phyloP scores from a whole-genome alignment of 2,113 vertebrate genomes.

The Oreotrochilus melanogaster region DNA sequence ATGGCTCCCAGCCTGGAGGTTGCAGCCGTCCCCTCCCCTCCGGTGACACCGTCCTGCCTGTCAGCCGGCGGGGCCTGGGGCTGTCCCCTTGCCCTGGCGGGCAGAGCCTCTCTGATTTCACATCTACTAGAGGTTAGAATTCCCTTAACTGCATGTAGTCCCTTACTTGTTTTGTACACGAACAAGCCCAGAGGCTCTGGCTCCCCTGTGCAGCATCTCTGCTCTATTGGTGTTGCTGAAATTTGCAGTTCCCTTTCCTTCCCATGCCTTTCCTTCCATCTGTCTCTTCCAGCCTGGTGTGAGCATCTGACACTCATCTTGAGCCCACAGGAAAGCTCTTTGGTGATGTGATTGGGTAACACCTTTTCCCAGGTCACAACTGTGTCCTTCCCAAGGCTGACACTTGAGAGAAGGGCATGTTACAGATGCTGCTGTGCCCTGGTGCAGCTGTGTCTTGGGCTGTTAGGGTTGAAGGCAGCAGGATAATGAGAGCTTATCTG shows the following conservation, averaged over 20 bases:
- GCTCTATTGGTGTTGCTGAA: neutral
- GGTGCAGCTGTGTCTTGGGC: neutral
- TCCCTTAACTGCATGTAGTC: neutral
- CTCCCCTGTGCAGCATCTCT: neutral
- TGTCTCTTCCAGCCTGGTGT: accelerated
- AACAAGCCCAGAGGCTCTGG: neutral
- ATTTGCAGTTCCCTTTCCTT: neutral
- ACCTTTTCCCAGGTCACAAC: neutral
- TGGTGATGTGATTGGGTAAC: neutral
- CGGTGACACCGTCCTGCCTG: neutral
- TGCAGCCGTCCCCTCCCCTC: neutral
- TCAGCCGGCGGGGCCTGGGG: neutral
- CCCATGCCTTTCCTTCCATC: neutral
- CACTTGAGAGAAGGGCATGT: neutral
- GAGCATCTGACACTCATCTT: neutral
- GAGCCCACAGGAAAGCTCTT: neutral
- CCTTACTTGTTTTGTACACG: neutral
- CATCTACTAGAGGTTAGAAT: neutral
- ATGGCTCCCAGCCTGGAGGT: conserved; percentile 34
- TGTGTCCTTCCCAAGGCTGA: neutral
- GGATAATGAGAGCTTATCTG: neutral
- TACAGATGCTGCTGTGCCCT: neutral
- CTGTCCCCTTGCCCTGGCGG: accelerated
- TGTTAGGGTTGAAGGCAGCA: neutral
- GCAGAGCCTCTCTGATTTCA: neutral